A percentile compares a stretch with the other conserved stretches of the same genome.
Evolutionary conservation across 2,113 vertebrate species (phyloP).

Genomic region (Lepidothrix coronata): DNA sequence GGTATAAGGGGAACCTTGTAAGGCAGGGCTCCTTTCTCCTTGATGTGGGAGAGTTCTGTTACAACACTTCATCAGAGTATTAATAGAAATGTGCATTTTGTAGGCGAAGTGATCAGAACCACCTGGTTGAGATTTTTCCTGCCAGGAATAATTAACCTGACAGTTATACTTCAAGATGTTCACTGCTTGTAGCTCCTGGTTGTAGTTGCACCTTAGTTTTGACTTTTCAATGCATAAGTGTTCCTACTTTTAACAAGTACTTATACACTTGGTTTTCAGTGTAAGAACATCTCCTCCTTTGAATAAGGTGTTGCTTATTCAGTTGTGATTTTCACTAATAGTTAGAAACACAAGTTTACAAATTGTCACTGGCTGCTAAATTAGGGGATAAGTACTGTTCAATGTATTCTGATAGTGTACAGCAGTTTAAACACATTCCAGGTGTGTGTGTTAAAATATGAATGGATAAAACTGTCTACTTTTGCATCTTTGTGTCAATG

Average conservation of each 20-base stretch:
- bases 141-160: background rate
- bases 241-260: background rate
- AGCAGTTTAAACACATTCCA: background rate
- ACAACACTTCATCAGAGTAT: fast-evolving
- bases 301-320: background rate
- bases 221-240: background rate
- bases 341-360: background rate
- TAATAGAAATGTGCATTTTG: background rate
- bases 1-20: conserved; percentile 47
- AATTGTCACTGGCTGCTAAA: background rate
- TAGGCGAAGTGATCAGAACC: background rate
- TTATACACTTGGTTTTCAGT: fast-evolving
- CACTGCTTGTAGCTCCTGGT: background rate
- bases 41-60: background rate
- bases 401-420: background rate
- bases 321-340: background rate
- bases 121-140: background rate
- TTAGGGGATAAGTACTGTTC: background rate
- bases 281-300: background rate
- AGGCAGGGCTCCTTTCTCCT: background rate
- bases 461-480: background rate
- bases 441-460: background rate
- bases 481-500: background rate
- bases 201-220: background rate
- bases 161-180: background rate